Base-by-base conservation (phyloP, 2,888 invertebrate species). In the Drosophila subquinaria region DNA sequence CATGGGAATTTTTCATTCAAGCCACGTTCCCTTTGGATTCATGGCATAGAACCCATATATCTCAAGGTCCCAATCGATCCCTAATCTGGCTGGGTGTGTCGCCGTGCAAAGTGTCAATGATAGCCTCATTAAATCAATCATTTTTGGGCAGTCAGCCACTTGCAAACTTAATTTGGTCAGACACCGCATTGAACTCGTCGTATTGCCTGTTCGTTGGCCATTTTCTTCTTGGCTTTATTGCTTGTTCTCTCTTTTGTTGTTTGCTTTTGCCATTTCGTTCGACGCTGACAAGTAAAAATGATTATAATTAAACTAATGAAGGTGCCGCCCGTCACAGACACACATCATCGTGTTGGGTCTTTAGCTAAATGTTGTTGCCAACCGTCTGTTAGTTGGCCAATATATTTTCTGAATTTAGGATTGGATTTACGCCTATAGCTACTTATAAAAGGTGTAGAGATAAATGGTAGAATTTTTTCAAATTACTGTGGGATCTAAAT, bases 51-150 rank as follows among this genome's bases (percentile, higher is more conserved):
- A 42, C 2, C 11, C 30, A 51, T 45, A 23, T 40, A 77, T 52
- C 30, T 66, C 56, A 70, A 79, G 77, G 76, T 70, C 42, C 48
- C 11, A 36, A 47, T 42, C 33, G 43, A 15, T 38, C 33, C 64
- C 74, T 55, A 47, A 73, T 69, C 75, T 59, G 62, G 40, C 40
- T 20, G 64, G 72, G 72, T 66, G 82, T 67, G 75, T 43, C 35
- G 4, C 40, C 47, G 40, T 57, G 40, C 62, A 57, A 66, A 71
- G 85, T 85, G 83, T 83, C 81, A 88, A 73, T 88, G 81, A 82
- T 77, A 82, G 86, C 75, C 70, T 75, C 84, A 81, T 88, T 81
- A 87, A 86, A 88, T 85, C 84, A 89, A 85, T 83, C 87, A 83
- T 87, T 88, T 84, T 79, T 73, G 87, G 84, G 57, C 83, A 78